phyloP scores from a whole-genome alignment of 2,888 invertebrate genomes.

The Eupithecia subfuscata region DNA sequence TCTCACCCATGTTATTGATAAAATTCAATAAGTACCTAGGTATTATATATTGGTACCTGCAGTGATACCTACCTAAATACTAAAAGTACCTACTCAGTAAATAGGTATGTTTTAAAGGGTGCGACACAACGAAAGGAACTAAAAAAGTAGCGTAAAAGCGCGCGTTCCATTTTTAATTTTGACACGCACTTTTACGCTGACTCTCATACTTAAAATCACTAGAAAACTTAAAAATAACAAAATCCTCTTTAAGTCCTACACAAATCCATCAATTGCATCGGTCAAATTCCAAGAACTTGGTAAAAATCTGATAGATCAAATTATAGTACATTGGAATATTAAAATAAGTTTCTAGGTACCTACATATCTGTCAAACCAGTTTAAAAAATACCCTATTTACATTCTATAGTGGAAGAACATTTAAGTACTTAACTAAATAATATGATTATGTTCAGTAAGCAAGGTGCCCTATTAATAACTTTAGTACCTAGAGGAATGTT shows the following conservation, averaged over 20 bases:
- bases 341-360: background rate
- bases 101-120: conserved; percentile 46
- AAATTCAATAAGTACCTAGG: background rate
- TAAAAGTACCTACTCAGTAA: background rate
- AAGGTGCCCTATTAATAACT: background rate
- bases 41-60: background rate
- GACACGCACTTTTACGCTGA: conserved; percentile 66
- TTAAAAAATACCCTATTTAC: background rate
- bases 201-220: conserved; percentile 51
- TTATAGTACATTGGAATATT: background rate
- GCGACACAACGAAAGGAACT: conserved; percentile 74
- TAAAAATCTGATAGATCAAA: conserved; percentile 12
- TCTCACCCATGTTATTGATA: conserved; percentile 51
- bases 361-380: background rate
- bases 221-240: conserved; percentile 43
- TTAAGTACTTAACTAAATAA: background rate
- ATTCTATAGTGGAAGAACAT: conserved; percentile 8
- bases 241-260: background rate
- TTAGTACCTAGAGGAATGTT: background rate
- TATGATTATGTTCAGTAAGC: background rate
- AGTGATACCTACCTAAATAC: background rate
- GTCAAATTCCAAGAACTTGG: background rate
- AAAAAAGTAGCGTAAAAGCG: conserved; percentile 66
- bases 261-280: conserved; percentile 12
- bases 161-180: conserved; percentile 62